Percentiles rank a stretch among this genome's conserved stretches.
phyloP scores from a whole-genome alignment of 2,888 invertebrate genomes.

The Philaethria dido region DNA sequence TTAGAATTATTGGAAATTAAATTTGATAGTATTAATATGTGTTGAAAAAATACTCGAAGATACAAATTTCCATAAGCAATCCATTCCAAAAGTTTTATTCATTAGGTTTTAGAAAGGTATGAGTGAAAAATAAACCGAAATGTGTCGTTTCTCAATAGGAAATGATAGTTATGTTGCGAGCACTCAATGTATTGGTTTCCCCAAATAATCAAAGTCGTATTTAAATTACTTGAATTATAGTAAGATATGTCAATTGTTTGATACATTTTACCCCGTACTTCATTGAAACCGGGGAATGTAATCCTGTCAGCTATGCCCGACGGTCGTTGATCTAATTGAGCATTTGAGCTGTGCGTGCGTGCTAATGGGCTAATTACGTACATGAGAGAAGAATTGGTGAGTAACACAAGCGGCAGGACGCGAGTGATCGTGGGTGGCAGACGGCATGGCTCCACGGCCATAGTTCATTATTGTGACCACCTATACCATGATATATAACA shows the following conservation, averaged over 20 bases:
- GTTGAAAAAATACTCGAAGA: too few relatives aligned
- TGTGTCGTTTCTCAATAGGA: slow-evolving; percentile 17
- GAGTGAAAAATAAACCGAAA: slow-evolving; percentile 38
- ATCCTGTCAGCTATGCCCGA: slow-evolving; percentile 69
- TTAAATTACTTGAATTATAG: slow-evolving; percentile 8
- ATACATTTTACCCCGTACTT: slow-evolving; percentile 58
- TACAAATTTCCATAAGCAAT: slow-evolving; percentile 37
- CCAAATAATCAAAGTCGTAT: neutral
- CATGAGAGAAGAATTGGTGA: slow-evolving; percentile 78
- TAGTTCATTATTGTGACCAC: slow-evolving; percentile 29
- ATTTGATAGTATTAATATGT: too few relatives aligned
- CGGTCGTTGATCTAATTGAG: slow-evolving; percentile 80
- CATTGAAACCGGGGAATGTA: slow-evolving; percentile 66
- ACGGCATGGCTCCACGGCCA: slow-evolving; percentile 75
- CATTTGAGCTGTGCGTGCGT: slow-evolving; percentile 81
- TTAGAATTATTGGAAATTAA: neutral
- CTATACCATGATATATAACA: slow-evolving; percentile 19
- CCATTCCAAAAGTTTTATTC: too few relatives aligned
- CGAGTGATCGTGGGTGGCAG: slow-evolving; percentile 77
- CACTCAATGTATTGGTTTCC: neutral
- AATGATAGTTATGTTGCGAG: slow-evolving; percentile 6
- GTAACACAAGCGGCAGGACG: slow-evolving; percentile 68
- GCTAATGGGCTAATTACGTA: slow-evolving; percentile 81
- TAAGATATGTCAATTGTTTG: slow-evolving; percentile 37
- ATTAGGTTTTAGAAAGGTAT: slow-evolving; percentile 27